Conservation (phyloP, 30 jellyfish, hydroid and myxozoan species). For the Turritopsis rubra region DNA sequence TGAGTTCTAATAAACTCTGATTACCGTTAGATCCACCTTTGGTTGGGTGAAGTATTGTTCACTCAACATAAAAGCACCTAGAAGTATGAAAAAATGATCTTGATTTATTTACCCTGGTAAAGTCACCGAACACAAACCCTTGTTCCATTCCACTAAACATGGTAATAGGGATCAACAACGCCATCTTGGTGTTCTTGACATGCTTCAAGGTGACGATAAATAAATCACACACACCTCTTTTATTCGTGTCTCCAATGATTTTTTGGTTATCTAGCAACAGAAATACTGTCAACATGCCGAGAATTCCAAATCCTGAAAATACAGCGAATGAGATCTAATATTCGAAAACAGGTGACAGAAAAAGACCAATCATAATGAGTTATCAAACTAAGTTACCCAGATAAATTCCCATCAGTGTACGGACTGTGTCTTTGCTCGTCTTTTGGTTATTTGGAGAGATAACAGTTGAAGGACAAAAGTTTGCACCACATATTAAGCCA, state of each 20-base stretch:
- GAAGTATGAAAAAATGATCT: too few relatives aligned
- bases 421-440: constrained; percentile 29
- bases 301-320: constrained; percentile 37
- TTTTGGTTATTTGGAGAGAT: constrained; percentile 14
- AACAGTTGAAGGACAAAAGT: constrained; percentile 50
- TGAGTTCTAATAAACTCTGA: too few relatives aligned
- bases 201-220: constrained; percentile 68
- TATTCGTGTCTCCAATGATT: constrained; percentile 35
- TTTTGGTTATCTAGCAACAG: constrained; percentile 35
- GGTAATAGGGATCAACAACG: constrained; percentile 63
- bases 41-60: too few relatives aligned
- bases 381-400: constrained; percentile 4
- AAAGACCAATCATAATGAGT: background rate
- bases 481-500: constrained; percentile 66
- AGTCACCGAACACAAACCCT: constrained; percentile 88
- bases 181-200: constrained; percentile 58
- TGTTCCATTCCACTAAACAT: constrained; percentile 93
- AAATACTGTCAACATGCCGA: constrained; percentile 41
- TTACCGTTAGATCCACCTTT: too few relatives aligned
- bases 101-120: constrained; percentile 43
- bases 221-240: constrained; percentile 45
- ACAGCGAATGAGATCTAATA: background rate
- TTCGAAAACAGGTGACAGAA: background rate
- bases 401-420: constrained; percentile 61
- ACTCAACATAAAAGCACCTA: too few relatives aligned